Evolutionary conservation across 2,797 vertebrate species (phyloP).

Genomic region (Syngnathus rostellatus): DNA sequence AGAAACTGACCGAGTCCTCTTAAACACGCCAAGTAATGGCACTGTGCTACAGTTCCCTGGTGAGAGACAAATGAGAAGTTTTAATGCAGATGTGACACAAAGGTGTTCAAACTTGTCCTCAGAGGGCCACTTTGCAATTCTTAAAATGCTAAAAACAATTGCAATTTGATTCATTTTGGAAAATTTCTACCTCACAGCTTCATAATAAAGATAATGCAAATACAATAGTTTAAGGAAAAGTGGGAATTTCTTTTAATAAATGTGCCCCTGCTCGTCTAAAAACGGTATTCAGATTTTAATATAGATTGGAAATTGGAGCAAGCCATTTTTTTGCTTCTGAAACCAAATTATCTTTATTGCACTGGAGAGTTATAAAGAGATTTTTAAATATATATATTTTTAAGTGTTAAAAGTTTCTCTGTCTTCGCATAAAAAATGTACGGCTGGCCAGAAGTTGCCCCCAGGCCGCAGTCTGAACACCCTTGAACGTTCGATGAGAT

Average conservation of each 20-base stretch:
- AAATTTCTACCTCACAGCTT: background rate
- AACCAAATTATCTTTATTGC: too few species aligned
- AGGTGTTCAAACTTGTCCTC: background rate
- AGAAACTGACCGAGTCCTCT: slow-evolving; percentile 28
- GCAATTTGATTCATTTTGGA: too few species aligned
- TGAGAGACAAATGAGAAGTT: slow-evolving; percentile 21
- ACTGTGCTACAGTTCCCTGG: slow-evolving; percentile 25
- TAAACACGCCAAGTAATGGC: slow-evolving; percentile 24
- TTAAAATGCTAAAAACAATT: background rate
- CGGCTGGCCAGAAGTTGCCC: background rate
- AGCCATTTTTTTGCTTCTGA: too few species aligned
- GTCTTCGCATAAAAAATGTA: background rate
- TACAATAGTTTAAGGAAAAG: too few species aligned
- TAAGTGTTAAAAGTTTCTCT: too few species aligned
- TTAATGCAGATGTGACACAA: slow-evolving; percentile 14
- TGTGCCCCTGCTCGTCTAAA: too few species aligned
- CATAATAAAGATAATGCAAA: background rate
- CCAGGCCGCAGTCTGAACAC: background rate
- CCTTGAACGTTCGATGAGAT: background rate
- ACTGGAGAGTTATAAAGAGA: too few species aligned
- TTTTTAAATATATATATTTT: too few species aligned
- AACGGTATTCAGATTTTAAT: background rate
- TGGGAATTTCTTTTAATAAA: too few species aligned
- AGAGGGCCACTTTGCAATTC: background rate
- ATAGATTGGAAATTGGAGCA: background rate